A percentile compares a stretch with the other conserved stretches of the same genome.
Conservation (phyloP, 92 coral and sea anemone genomes). For the Phenganax marumi region DNA sequence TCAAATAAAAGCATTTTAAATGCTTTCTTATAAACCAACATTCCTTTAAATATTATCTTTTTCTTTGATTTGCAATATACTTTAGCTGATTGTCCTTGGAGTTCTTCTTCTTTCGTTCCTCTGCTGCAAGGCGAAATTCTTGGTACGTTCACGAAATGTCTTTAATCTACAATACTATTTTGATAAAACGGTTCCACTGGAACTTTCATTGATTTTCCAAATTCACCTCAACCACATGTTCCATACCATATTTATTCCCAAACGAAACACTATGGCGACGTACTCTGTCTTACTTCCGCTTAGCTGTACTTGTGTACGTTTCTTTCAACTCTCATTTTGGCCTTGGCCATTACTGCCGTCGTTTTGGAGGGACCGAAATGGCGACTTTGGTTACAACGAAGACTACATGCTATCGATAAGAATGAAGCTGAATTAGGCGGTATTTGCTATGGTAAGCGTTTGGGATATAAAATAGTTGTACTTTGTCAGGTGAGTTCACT, state of each 20-base stretch:
- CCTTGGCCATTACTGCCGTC: constrained; percentile 22
- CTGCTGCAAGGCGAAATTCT: background rate
- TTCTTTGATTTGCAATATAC: background rate
- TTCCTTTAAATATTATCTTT: too few species aligned
- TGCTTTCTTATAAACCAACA: background rate
- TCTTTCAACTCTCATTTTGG: constrained; percentile 9
- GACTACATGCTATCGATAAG: constrained; percentile 2
- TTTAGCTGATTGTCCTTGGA: constrained; percentile 37
- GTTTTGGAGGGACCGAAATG: constrained; percentile 42
- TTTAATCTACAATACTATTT: too few species aligned
- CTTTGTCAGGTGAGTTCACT: too few species aligned
- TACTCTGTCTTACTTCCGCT: background rate
- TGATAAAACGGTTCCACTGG: too few species aligned
- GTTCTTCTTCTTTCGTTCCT: background rate
- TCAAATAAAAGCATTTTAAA: background rate
- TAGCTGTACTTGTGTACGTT: constrained; percentile 16
- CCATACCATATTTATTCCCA: background rate
- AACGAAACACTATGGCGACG: too few species aligned
- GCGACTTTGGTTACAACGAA: constrained; percentile 8
- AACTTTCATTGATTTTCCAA: too few species aligned
- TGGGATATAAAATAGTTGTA: background rate
- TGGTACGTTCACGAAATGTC: background rate
- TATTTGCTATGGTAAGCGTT: background rate
- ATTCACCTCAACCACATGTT: background rate
- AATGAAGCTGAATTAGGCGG: background rate